A percentile compares a stretch with the other conserved stretches of the same genome.
Conservation (phyloP, 1,140 invertebrate genomes). For the Heliconius himera region DNA sequence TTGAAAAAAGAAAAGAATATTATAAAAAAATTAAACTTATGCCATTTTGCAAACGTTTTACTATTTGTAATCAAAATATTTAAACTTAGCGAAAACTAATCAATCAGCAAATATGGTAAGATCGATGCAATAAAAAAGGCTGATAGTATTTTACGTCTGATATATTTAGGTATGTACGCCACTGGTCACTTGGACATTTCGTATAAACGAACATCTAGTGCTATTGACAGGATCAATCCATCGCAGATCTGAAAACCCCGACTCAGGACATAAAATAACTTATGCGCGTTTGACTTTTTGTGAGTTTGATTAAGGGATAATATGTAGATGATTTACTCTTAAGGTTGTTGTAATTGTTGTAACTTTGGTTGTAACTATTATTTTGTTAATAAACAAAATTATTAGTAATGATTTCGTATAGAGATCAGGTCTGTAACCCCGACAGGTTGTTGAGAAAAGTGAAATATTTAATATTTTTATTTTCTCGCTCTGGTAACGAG, state of each 20-base stretch:
- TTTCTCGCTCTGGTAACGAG: no score
- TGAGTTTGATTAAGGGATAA: neutral
- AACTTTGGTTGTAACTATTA: no score
- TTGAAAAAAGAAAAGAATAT: no score
- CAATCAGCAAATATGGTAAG: neutral
- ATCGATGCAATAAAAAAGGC: neutral
- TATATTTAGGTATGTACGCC: neutral
- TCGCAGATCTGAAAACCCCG: constrained; percentile 49
- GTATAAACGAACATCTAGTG: constrained; percentile 43
- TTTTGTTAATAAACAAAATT: no score
- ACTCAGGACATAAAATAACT: constrained; percentile 31
- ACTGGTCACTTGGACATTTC: neutral
- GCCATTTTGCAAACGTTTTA: neutral
- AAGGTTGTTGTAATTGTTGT: no score
- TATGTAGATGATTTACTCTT: neutral
- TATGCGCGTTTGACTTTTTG: neutral
- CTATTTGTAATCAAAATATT: no score
- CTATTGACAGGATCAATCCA: constrained; percentile 51
- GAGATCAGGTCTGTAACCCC: no score
- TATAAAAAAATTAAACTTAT: no score
- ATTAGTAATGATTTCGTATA: no score
- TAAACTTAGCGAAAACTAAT: no score
- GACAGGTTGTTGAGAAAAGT: no score
- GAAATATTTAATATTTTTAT: no score
- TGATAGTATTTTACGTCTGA: neutral